Percentiles rank a stretch among this genome's conserved stretches.
phyloP scores from a whole-genome alignment of 2,797 vertebrate genomes.

The Liparis tanakae region DNA sequence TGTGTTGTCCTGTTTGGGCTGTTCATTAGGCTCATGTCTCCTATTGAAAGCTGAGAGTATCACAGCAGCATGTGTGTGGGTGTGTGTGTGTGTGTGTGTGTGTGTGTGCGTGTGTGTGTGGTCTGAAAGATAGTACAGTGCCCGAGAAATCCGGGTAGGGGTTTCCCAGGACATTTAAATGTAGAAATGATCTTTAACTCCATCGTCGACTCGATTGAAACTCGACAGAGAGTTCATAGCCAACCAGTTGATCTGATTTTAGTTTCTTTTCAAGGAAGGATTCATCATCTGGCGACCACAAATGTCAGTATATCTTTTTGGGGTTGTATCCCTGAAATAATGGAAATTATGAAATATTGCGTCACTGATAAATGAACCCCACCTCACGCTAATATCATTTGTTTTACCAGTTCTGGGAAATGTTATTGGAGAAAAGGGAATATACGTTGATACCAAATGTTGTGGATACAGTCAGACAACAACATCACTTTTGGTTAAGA shows the following conservation, averaged over 20 bases:
- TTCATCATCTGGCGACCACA: background rate
- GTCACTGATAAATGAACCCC: background rate
- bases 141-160: conserved; percentile 21
- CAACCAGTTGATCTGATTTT: too few species aligned
- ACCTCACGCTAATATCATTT: too few species aligned
- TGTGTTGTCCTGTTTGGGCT: conserved; percentile 68
- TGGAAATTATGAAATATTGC: background rate
- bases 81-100: too few species aligned
- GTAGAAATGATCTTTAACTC: conserved; percentile 17
- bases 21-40: conserved; percentile 64
- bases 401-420: background rate
- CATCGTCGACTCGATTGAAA: background rate
- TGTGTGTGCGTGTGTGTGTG: conserved; percentile 27
- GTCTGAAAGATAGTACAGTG: conserved; percentile 37
- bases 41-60: conserved; percentile 67
- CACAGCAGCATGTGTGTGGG: background rate
- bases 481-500: background rate
- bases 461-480: background rate
- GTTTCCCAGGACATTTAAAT: conserved; percentile 53
- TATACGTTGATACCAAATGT: background rate
- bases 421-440: background rate
- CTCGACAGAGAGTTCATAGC: background rate
- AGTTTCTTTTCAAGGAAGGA: too few species aligned
- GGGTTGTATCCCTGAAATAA: background rate
- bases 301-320: background rate